Conservation (phyloP, 2,797 vertebrate species). For the Manis pentadactyla region DNA sequence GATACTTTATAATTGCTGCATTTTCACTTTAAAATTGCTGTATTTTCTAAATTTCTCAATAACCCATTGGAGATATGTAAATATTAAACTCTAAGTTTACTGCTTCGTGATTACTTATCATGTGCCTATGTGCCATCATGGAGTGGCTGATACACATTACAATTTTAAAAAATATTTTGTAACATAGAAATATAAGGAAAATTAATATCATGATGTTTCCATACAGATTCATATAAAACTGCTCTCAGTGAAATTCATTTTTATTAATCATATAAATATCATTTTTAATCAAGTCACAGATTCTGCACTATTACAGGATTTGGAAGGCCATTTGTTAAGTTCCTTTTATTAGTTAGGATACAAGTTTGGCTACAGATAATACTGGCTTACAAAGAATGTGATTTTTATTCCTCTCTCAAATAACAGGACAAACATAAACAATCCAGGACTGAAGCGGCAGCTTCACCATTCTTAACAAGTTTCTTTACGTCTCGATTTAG, state of each 20-base stretch:
- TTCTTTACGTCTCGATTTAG: neutral
- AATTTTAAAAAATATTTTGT: neutral
- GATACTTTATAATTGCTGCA: neutral
- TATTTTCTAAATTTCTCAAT: neutral
- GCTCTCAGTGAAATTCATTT: neutral
- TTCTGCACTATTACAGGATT: constrained; percentile 24
- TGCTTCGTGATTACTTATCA: neutral
- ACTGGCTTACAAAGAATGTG: neutral
- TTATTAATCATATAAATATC: constrained; percentile 12
- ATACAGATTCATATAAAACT: constrained; percentile 25
- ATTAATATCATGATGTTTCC: constrained; percentile 42
- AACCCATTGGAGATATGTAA: neutral
- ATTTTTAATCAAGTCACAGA: constrained; percentile 54
- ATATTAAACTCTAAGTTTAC: neutral
- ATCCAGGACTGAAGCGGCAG: neutral
- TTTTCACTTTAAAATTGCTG: neutral
- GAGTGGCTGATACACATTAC: neutral
- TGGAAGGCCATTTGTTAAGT: neutral
- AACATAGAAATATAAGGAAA: constrained; percentile 6
- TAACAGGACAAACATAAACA: neutral
- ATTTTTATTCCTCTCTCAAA: neutral
- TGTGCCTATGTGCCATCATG: neutral
- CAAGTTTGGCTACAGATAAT: neutral
- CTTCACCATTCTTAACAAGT: neutral
- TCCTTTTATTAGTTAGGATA: neutral